Evolutionary conservation across 2,113 vertebrate genomes (phyloP).

Genomic region (Corydoras sp.): DNA sequence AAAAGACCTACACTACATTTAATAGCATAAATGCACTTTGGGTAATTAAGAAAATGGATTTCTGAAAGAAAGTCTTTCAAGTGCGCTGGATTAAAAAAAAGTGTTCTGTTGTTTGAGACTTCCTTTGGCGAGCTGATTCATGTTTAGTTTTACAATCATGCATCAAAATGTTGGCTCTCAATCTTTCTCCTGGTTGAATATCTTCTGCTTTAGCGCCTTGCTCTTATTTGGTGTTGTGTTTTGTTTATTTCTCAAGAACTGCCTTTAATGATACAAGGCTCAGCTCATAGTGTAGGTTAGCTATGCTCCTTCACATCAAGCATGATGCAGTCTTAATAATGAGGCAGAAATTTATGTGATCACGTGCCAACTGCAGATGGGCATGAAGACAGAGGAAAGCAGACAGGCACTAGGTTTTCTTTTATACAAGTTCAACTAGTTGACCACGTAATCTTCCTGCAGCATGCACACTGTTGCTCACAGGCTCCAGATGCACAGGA

Average conservation of each 20-base stretch:
- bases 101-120: constrained; percentile 7
- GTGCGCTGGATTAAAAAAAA: constrained; percentile 14
- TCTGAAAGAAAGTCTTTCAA: not conserved
- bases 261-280: not conserved
- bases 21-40: constrained; percentile 40
- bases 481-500: no score
- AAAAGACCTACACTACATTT: constrained; percentile 1
- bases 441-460: no score
- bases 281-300: not conserved
- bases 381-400: constrained; percentile 26
- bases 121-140: constrained; percentile 25
- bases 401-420: constrained; percentile 40
- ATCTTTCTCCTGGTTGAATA: no score
- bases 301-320: constrained; percentile 1
- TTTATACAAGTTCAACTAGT: constrained; percentile 7
- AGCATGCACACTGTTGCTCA: no score
- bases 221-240: not conserved
- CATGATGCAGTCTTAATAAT: not conserved
- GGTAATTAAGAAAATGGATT: constrained; percentile 23
- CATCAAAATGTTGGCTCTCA: no score
- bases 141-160: not conserved
- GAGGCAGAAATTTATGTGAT: constrained; percentile 1
- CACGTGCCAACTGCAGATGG: constrained; percentile 8
- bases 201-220: no score
- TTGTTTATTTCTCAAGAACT: not conserved